Percentiles rank a stretch among this genome's conserved stretches.
Conservation (phyloP, 2,888 invertebrate genomes). For the Electrophaes corylata region DNA sequence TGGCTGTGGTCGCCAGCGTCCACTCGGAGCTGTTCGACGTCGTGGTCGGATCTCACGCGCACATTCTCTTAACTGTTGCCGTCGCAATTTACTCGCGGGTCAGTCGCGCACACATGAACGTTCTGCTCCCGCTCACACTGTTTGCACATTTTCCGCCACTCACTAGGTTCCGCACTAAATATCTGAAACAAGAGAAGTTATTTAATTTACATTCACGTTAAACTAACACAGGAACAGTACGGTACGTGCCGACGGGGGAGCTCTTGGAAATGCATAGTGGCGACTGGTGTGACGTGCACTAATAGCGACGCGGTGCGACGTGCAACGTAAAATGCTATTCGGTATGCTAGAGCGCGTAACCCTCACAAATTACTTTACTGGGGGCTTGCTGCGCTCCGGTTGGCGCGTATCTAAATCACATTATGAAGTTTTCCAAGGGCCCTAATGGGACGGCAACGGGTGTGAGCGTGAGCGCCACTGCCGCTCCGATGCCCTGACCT, state of each 20-base stretch:
- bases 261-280: conserved; percentile 51
- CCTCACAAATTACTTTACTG: conserved; percentile 56
- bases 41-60: conserved; percentile 69
- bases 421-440: conserved; percentile 64
- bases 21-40: conserved; percentile 74
- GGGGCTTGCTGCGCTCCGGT: conserved; percentile 48
- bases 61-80: conserved; percentile 66
- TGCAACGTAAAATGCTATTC: conserved; percentile 38
- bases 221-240: conserved; percentile 23
- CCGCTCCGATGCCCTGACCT: conserved; percentile 34
- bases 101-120: conserved; percentile 49
- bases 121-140: conserved; percentile 51
- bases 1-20: conserved; percentile 78
- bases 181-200: conserved; percentile 54
- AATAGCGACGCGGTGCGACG: conserved; percentile 40
- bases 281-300: too few relatives aligned
- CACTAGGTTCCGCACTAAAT: conserved; percentile 36
- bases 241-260: conserved; percentile 35
- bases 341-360: conserved; percentile 58
- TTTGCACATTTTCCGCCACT: conserved; percentile 56
- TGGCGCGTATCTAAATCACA: conserved; percentile 59
- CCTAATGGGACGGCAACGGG: conserved; percentile 24
- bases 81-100: conserved; percentile 60
- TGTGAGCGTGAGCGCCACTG: too few relatives aligned
- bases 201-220: conserved; percentile 27